Base-by-base conservation (phyloP, 2,113 vertebrate genomes). In the Plecturocebus donacophilus region DNA sequence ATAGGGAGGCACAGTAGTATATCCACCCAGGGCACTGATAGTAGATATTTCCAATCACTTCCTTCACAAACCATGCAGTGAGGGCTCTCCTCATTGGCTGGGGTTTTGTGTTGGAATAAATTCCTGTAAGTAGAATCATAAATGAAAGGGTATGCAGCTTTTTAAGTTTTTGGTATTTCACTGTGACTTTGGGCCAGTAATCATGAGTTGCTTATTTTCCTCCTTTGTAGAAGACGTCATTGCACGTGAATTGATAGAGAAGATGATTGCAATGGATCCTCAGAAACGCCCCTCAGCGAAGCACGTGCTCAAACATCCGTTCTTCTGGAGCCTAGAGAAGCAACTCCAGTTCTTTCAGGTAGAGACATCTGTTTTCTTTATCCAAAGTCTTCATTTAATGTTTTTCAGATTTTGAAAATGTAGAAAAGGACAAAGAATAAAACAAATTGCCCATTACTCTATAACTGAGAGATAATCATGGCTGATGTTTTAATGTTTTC, bases 291-390 rank as follows among this genome's bases (percentile, higher is more conserved):
- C 99, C 0, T 99, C 99, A 1, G 99, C 99, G 1, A 99, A 99
- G 95, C 98, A 99, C 4, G 99, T 99, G 94, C 99, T 99, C 16
- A 99, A 99, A 66, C 99, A 99, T 71, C 99, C 99, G 0, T 99
- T 99, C 98, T 99, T 99, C 97, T 99, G 99, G 99, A 99, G 99
- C 95, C 98, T 99, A 85, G 99, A 99, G 89, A 99, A 99, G 96
- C 99, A 99, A 98, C 99, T 99, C 64, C 99, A 99, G 95, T 99
- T 99, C 98, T 99, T 99, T 92, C 99, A 99, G 99, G 99, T 99
- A 42, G 87, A 87, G 97, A 32, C 5, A 2, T 6, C 21, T 5
- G 9, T 79, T 42, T 38, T 30, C 83, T 91, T 83, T 21, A 30
- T 16, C 85, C 66, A 27, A 52, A 56, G 40, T 54, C 42, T 79